Conservation (phyloP, 2,888 invertebrate genomes). For the Leptopterna dolabrata region DNA sequence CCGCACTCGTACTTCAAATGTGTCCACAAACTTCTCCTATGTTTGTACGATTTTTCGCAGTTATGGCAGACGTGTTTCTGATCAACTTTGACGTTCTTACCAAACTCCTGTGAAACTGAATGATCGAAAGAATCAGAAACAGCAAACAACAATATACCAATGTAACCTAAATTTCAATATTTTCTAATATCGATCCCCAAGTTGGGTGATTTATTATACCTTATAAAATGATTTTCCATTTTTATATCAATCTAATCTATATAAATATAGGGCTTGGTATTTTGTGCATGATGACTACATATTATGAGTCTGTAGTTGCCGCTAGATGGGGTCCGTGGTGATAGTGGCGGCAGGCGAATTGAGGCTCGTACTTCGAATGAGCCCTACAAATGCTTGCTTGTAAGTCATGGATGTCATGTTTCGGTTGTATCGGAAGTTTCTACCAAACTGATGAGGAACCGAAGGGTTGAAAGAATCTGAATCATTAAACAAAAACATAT, state of each 20-base stretch:
- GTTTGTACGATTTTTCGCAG: constrained; percentile 50
- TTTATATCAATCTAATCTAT: no score
- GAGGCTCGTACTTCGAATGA: constrained; percentile 57
- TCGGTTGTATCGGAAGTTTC: background rate
- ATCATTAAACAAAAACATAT: no score
- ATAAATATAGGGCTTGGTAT: no score
- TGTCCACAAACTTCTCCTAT: constrained; percentile 60
- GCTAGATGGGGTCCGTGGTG: constrained; percentile 66
- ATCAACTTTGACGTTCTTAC: background rate
- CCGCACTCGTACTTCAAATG: constrained; percentile 59
- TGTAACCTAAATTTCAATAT: no score
- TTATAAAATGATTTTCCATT: no score
- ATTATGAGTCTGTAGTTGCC: background rate
- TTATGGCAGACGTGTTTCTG: background rate
- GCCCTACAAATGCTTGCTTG: constrained; percentile 58
- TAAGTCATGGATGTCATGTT: background rate
- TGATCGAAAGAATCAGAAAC: background rate
- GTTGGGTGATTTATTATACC: no score
- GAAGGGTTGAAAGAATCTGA: background rate
- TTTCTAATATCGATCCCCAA: no score
- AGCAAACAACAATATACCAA: no score
- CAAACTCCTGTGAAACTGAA: background rate
- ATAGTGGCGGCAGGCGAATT: constrained; percentile 56
- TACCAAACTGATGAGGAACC: background rate
- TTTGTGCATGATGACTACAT: no score